Percentiles rank a stretch among this genome's conserved stretches.
Conservation (phyloP, 2,888 invertebrate species). For the Rhyacophila evoluta region DNA sequence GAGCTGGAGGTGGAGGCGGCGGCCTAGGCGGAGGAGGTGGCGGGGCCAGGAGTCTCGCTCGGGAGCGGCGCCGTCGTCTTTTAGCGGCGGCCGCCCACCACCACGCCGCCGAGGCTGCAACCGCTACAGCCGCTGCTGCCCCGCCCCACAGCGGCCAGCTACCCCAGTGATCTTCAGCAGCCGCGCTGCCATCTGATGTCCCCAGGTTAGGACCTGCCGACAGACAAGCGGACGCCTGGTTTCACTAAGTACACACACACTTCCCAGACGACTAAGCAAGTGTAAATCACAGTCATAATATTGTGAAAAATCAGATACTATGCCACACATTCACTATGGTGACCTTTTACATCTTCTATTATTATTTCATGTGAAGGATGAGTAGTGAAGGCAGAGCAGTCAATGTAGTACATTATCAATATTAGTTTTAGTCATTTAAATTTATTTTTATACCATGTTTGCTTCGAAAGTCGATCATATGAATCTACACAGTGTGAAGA, state of each 20-base stretch:
- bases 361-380: too few relatives aligned
- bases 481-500: too few relatives aligned
- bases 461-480: too few relatives aligned
- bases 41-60: slow-evolving; percentile 64
- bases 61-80: slow-evolving; percentile 64
- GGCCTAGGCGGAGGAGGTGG: slow-evolving; percentile 62
- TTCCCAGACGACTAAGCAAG: too few relatives aligned
- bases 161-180: slow-evolving; percentile 53
- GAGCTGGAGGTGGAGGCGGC: slow-evolving; percentile 61
- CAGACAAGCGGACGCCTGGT: slow-evolving; percentile 35
- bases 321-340: too few relatives aligned
- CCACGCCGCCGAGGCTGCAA: slow-evolving; percentile 57
- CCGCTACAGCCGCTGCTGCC: slow-evolving; percentile 53
- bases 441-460: too few relatives aligned
- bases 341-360: too few relatives aligned
- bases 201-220: slow-evolving; percentile 51
- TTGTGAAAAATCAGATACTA: too few relatives aligned
- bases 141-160: slow-evolving; percentile 48
- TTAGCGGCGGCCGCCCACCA: slow-evolving; percentile 56
- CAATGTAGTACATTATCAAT: too few relatives aligned
- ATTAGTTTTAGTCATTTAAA: too few relatives aligned
- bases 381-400: too few relatives aligned
- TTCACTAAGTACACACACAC: slow-evolving; percentile 47
- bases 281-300: too few relatives aligned
- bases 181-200: slow-evolving; percentile 39